These are phyloP conservation scores for Chlamydotis undulata DNA, from an alignment of 2,113 vertebrate genomes.

Conservation along the genomic window DNA sequence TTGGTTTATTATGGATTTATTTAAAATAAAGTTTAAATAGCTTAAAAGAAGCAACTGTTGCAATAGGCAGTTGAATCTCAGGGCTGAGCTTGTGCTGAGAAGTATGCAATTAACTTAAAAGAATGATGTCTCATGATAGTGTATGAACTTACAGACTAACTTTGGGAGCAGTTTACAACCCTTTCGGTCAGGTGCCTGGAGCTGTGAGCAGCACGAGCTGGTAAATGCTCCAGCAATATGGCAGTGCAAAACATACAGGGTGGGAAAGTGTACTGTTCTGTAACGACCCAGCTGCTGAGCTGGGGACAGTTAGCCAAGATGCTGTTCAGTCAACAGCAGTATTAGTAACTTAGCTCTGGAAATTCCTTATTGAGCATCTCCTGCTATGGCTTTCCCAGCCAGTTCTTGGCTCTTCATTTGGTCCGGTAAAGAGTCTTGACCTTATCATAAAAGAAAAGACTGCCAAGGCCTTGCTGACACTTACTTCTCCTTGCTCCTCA, in stretches of 20 bases:
- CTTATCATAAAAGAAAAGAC: neutral
- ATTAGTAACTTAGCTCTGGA: neutral
- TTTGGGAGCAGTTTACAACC: neutral
- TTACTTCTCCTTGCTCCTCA: neutral
- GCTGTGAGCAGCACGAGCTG: neutral
- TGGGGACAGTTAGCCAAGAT: neutral
- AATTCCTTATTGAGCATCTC: neutral
- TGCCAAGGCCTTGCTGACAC: neutral
- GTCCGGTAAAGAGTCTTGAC: neutral
- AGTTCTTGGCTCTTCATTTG: neutral
- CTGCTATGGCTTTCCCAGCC: neutral
- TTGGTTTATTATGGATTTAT: neutral
- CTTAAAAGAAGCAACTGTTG: neutral
- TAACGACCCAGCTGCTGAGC: neutral
- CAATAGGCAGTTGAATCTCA: neutral
- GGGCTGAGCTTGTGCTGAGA: neutral
- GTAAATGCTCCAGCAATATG: neutral
- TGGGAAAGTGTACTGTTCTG: neutral
- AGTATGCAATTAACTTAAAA: neutral
- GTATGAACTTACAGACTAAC: neutral
- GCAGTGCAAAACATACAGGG: neutral
- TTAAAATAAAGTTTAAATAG: neutral
- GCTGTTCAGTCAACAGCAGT: neutral
- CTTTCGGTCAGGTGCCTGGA: neutral
- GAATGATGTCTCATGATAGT: neutral